phyloP scores from a whole-genome alignment of 2,797 vertebrate species.

The Mareca strepera region DNA sequence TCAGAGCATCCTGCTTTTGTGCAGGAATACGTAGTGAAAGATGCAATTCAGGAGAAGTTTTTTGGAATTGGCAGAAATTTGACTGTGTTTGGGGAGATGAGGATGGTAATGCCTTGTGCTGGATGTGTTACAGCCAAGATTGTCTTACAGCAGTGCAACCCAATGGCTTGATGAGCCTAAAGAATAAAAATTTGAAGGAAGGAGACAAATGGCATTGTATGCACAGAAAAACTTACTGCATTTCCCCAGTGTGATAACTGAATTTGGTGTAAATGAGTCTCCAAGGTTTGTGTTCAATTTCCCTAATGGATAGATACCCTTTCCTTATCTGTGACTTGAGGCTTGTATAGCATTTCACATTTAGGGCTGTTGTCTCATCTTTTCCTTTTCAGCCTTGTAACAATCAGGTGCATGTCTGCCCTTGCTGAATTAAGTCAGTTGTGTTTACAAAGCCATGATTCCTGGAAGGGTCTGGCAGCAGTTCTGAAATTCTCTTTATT shows the following conservation, averaged over 20 bases:
- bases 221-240: background rate
- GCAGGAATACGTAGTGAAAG: background rate
- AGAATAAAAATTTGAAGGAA: background rate
- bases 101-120: accelerated
- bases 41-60: background rate
- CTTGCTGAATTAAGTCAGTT: background rate
- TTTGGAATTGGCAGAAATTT: background rate
- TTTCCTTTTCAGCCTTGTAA: background rate
- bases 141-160: background rate
- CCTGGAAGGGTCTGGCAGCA: background rate
- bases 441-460: background rate
- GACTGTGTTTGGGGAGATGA: background rate
- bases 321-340: background rate
- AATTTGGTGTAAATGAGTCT: background rate
- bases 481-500: background rate
- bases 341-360: background rate
- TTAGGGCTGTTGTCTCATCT: background rate
- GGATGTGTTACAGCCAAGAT: accelerated
- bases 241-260: background rate
- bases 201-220: background rate
- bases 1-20: background rate
- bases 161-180: background rate
- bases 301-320: background rate
- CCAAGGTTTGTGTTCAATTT: background rate
- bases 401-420: background rate